Percentiles rank a stretch among this genome's conserved stretches.
phyloP scores from a whole-genome alignment of 2,888 invertebrate genomes.

The Leptinotarsa peninsularis region DNA sequence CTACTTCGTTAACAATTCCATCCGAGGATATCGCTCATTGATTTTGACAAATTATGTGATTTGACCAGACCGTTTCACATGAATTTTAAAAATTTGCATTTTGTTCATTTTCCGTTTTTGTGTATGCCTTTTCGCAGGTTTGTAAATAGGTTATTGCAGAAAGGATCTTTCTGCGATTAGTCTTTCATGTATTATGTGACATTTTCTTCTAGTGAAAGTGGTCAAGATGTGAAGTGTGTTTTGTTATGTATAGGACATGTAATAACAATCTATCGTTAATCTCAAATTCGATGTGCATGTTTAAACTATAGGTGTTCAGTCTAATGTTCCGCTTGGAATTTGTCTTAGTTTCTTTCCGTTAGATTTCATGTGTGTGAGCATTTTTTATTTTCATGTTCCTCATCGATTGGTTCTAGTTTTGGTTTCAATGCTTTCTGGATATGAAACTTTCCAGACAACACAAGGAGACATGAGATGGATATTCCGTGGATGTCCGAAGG shows the following conservation, averaged over 20 bases:
- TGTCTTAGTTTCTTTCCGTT: conserved; percentile 38
- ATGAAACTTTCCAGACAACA: conserved; percentile 24
- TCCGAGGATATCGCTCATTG: not conserved
- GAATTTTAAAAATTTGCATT: conserved; percentile 23
- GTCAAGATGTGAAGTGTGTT: conserved; percentile 21
- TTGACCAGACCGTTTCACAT: not conserved
- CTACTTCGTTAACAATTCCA: not conserved
- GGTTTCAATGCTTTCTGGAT: conserved; percentile 36
- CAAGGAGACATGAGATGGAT: too few relatives aligned
- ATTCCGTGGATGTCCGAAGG: too few relatives aligned
- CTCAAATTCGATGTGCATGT: conserved; percentile 41
- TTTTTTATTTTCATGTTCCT: conserved; percentile 29
- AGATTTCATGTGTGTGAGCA: conserved; percentile 20
- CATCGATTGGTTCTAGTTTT: conserved; percentile 38
- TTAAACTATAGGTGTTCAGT: conserved; percentile 40
- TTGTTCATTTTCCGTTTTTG: conserved; percentile 33
- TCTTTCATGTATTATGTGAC: conserved; percentile 31
- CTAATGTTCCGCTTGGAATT: conserved; percentile 35
- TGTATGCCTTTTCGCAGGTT: conserved; percentile 38
- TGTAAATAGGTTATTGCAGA: conserved; percentile 39
- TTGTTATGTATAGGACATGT: conserved; percentile 18
- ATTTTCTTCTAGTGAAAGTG: conserved; percentile 17
- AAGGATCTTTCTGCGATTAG: conserved; percentile 22
- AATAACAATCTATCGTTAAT: conserved; percentile 46
- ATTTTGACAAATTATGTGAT: not conserved